Evolutionary conservation across 2,797 vertebrate genomes (phyloP).

Genomic region (Leptatherina wallacei): DNA sequence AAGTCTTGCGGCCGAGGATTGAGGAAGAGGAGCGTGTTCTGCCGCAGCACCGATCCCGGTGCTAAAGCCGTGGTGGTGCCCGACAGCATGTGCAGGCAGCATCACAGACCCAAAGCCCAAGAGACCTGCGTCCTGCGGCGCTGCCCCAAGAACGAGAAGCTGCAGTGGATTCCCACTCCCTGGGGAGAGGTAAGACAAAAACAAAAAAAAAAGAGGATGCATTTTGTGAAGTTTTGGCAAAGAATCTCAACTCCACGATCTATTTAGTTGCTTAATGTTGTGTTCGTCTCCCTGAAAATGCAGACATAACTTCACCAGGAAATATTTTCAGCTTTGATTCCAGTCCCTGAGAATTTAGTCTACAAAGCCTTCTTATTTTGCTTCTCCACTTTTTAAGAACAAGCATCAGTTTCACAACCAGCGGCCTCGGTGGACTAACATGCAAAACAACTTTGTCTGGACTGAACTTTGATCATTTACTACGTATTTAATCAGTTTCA

Average conservation of each 20-base stretch:
- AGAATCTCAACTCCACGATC: background rate
- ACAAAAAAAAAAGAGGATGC: background rate
- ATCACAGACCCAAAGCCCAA: constrained; percentile 86
- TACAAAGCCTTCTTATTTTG: constrained; percentile 6
- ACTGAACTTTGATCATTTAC: constrained; percentile 1
- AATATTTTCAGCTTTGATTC: constrained; percentile 11
- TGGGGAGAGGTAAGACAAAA: constrained; percentile 94
- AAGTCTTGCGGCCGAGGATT: constrained; percentile 94
- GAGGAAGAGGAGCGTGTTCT: constrained; percentile 89
- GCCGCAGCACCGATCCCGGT: constrained; percentile 82
- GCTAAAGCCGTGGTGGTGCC: constrained; percentile 80
- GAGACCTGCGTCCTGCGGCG: constrained; percentile 91
- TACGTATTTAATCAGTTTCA: constrained; percentile 11
- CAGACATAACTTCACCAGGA: background rate
- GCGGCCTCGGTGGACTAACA: constrained; percentile 8
- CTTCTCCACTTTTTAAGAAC: constrained; percentile 17
- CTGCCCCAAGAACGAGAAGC: constrained; percentile 91
- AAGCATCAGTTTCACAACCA: constrained; percentile 31
- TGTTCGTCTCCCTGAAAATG: background rate
- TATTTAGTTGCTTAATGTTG: background rate
- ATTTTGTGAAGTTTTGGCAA: too few species aligned
- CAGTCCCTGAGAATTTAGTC: constrained; percentile 6
- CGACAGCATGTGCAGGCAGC: constrained; percentile 86
- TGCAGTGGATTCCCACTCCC: constrained; percentile 90
- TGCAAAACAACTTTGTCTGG: constrained; percentile 27